A percentile compares a stretch with the other conserved stretches of the same genome.
Evolutionary conservation across 2,797 vertebrate species (phyloP).

Genomic region (Semaprochilodus insignis): DNA sequence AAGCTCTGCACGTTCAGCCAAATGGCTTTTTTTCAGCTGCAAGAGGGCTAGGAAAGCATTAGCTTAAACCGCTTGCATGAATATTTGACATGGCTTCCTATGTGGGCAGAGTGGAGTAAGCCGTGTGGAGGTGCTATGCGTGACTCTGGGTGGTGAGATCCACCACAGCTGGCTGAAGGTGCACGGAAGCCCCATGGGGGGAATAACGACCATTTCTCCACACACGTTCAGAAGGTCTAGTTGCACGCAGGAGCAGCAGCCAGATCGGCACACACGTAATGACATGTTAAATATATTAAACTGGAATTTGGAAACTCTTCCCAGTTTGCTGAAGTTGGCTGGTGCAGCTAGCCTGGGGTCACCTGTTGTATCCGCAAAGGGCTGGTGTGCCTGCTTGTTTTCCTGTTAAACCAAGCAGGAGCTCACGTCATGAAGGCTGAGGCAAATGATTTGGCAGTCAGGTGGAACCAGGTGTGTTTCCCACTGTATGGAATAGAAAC

Average conservation of each 20-base stretch:
- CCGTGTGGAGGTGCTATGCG: not conserved
- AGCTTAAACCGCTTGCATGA: not conserved
- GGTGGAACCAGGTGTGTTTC: too few relatives aligned
- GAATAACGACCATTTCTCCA: not conserved
- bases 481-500: too few relatives aligned
- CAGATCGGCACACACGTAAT: too few relatives aligned
- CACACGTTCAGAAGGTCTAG: not conserved
- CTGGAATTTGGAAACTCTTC: too few relatives aligned
- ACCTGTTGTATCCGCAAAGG: too few relatives aligned
- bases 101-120: not conserved
- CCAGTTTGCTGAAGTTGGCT: too few relatives aligned
- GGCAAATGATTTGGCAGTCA: too few relatives aligned
- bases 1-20: not conserved
- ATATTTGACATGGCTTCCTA: not conserved
- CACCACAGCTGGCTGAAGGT: not conserved
- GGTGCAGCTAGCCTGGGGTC: too few relatives aligned
- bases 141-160: constrained; percentile 1
- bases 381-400: too few relatives aligned
- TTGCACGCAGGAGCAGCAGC: not conserved
- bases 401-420: too few relatives aligned
- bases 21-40: not conserved
- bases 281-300: too few relatives aligned
- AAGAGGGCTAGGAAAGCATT: not conserved
- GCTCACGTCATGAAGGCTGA: too few relatives aligned
- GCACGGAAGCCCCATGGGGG: not conserved